A percentile compares a stretch with the other conserved stretches of the same genome.
Conservation (phyloP, 2,888 invertebrate species). For the Phorcus lineatus region DNA sequence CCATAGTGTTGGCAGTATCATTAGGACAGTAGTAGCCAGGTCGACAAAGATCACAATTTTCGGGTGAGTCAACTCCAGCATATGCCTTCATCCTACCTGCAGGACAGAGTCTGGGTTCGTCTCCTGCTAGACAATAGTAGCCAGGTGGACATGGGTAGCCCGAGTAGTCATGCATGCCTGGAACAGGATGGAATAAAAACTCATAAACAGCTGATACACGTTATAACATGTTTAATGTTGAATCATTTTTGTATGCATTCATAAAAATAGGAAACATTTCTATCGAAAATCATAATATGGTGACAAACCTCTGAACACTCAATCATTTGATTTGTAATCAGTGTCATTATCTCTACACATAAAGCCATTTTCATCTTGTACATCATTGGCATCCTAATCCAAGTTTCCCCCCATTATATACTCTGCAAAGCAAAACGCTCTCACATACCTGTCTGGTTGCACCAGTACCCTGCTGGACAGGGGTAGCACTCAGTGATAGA, state of each 20-base stretch:
- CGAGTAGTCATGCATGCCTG: conserved; percentile 67
- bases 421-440: too few relatives aligned
- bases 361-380: too few relatives aligned
- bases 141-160: conserved; percentile 69
- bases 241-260: too few relatives aligned
- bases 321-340: too few relatives aligned
- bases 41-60: conserved; percentile 66
- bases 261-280: too few relatives aligned
- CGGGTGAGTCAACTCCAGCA: conserved; percentile 57
- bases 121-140: conserved; percentile 66
- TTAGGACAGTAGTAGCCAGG: conserved; percentile 69
- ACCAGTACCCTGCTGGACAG: conserved; percentile 70
- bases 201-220: too few relatives aligned
- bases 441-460: conserved; percentile 65
- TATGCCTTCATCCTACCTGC: conserved; percentile 69
- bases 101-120: conserved; percentile 69
- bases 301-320: too few relatives aligned
- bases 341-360: too few relatives aligned
- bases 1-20: conserved; percentile 65
- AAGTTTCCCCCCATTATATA: too few relatives aligned
- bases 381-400: too few relatives aligned
- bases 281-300: too few relatives aligned
- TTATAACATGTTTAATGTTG: too few relatives aligned
- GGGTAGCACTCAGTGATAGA: conserved; percentile 64
- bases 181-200: conserved; percentile 16